Percentiles rank a stretch among this genome's conserved stretches.
These are phyloP conservation scores for Picus viridis DNA, from an alignment of 2,797 vertebrate species.

Conservation along the genomic window DNA sequence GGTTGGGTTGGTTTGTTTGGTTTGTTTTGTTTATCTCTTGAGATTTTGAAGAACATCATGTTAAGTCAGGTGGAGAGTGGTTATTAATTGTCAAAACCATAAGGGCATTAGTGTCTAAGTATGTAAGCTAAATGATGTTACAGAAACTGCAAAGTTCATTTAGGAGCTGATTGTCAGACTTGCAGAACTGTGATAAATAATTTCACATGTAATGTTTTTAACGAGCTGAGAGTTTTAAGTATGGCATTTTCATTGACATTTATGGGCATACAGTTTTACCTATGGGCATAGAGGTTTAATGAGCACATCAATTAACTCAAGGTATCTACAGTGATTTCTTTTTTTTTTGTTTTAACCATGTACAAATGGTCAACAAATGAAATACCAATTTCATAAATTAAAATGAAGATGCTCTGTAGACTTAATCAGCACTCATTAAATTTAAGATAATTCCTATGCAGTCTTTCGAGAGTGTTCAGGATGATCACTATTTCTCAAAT, in stretches of 20 bases:
- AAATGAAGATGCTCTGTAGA: constrained; percentile 18
- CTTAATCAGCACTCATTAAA: constrained; percentile 1
- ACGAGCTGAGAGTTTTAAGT: background rate
- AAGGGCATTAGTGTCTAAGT: background rate
- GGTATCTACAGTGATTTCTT: background rate
- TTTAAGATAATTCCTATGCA: background rate
- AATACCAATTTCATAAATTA: constrained; percentile 51
- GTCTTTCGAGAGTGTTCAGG: constrained; percentile 14
- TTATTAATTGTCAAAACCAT: background rate
- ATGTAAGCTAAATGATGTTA: background rate
- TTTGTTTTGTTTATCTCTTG: background rate
- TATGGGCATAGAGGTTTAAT: constrained; percentile 10
- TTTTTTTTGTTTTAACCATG: background rate
- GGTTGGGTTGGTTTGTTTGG: background rate
- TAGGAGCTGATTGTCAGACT: background rate
- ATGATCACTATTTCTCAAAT: constrained; percentile 29
- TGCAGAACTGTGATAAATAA: constrained; percentile 5
- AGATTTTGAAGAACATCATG: background rate
- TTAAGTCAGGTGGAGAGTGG: background rate
- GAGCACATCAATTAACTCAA: constrained; percentile 23
- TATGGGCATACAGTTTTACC: background rate
- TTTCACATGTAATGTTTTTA: background rate
- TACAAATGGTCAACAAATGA: constrained; percentile 42
- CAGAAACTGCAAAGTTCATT: background rate
- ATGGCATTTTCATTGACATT: background rate